Conservation (phyloP, 2,888 invertebrate genomes). For the Rutpela maculata region DNA sequence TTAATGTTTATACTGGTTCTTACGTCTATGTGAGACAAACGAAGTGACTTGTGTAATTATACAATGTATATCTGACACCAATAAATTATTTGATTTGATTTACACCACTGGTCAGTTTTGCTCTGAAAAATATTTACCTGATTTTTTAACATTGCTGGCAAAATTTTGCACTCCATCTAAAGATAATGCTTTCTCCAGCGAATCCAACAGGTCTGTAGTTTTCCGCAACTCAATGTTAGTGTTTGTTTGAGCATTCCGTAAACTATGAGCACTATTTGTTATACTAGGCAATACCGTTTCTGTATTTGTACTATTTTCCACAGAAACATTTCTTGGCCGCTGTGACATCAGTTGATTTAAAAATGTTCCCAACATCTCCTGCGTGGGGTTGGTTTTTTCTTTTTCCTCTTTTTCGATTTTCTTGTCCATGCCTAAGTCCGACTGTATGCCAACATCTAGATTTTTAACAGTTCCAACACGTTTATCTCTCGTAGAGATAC, state of each 20-base stretch:
- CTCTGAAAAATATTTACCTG: slow-evolving; percentile 11
- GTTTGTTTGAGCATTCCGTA: slow-evolving; percentile 40
- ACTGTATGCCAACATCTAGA: slow-evolving; percentile 56
- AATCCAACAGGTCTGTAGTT: slow-evolving; percentile 70
- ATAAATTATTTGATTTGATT: too few relatives aligned
- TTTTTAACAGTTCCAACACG: slow-evolving; percentile 30
- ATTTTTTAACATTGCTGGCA: slow-evolving; percentile 31
- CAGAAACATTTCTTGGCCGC: slow-evolving; percentile 57
- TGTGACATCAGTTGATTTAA: slow-evolving; percentile 62
- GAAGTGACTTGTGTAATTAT: too few relatives aligned
- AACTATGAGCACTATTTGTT: slow-evolving; percentile 11
- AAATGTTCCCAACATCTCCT: slow-evolving; percentile 60
- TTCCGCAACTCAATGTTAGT: slow-evolving; percentile 51
- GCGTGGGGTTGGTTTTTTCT: slow-evolving; percentile 51
- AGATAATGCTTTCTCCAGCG: slow-evolving; percentile 69
- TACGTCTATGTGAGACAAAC: too few relatives aligned
- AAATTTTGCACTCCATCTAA: slow-evolving; percentile 47
- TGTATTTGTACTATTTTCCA: slow-evolving; percentile 67
- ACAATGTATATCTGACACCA: too few relatives aligned
- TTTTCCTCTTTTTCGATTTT: slow-evolving; percentile 12
- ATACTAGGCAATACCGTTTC: slow-evolving; percentile 52
- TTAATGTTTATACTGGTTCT: too few relatives aligned
- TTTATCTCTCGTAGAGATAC: background rate
- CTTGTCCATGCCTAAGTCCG: slow-evolving; percentile 53
- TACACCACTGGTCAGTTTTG: too few relatives aligned